These are phyloP conservation scores for Eubasilissa regina DNA, from an alignment of 1,140 invertebrate genomes.

Conservation along the genomic window DNA sequence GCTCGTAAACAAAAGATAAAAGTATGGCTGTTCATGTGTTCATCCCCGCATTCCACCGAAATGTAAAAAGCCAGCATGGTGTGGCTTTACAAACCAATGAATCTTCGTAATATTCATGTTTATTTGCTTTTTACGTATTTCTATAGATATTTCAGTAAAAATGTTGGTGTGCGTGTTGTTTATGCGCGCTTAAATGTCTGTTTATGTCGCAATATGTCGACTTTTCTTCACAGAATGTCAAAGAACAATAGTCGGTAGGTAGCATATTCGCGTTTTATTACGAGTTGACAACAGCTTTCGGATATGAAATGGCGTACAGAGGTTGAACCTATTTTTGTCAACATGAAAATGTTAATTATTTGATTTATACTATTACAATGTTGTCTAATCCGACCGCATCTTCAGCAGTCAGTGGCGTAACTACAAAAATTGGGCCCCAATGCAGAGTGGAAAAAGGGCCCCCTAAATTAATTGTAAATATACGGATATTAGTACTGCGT, in stretches of 20 bases:
- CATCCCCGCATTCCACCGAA: conserved; percentile 13
- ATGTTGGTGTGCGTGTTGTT: conserved; percentile 15
- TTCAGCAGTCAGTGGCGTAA: no score
- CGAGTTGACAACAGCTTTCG: not conserved
- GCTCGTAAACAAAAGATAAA: conserved; percentile 27
- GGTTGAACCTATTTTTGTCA: not conserved
- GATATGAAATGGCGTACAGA: not conserved
- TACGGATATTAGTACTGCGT: no score
- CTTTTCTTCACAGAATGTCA: not conserved
- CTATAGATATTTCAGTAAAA: conserved; percentile 23
- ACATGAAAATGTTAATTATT: no score
- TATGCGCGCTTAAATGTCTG: conserved; percentile 6
- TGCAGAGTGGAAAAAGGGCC: no score
- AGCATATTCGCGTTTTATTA: not conserved
- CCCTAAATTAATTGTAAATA: no score
- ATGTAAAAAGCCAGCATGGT: conserved; percentile 19
- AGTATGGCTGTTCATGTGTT: conserved; percentile 8
- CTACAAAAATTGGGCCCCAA: no score
- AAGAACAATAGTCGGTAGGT: not conserved
- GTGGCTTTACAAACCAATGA: conserved; percentile 44
- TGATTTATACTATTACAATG: no score
- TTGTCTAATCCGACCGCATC: no score
- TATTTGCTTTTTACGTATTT: conserved; percentile 37
- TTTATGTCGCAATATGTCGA: conserved; percentile 2
- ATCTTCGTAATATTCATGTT: conserved; percentile 41